Percentiles rank a stretch among this genome's conserved stretches.
Evolutionary conservation across 2,888 invertebrate species (phyloP).

Genomic region (Drosophila buzzatii): DNA sequence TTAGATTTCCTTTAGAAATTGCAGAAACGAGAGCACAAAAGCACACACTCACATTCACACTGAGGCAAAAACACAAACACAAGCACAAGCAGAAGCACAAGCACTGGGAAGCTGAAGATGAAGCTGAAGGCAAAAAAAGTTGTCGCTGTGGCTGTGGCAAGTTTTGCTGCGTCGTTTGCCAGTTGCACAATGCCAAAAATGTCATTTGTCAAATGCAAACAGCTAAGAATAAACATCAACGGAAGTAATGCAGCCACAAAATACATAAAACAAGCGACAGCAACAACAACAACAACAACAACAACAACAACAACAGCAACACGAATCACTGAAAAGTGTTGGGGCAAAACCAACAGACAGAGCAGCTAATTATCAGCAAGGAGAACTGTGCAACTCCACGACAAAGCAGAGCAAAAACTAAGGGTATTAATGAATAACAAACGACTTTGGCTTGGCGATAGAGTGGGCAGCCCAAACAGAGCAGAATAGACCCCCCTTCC

Average conservation of each 20-base stretch:
- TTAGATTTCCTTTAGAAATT: conserved; percentile 69
- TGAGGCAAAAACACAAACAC: conserved; percentile 32
- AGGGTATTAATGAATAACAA: conserved; percentile 81
- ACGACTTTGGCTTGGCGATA: conserved; percentile 74
- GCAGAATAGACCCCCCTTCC: conserved; percentile 24
- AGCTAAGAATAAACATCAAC: conserved; percentile 82
- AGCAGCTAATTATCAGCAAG: conserved; percentile 78
- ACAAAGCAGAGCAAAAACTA: conserved; percentile 66
- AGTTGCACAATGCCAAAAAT: conserved; percentile 79
- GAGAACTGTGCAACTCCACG: conserved; percentile 61
- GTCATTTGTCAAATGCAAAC: conserved; percentile 81
- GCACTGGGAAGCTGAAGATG: background rate
- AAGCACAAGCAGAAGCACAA: conserved; percentile 23
- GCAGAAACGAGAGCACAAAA: conserved; percentile 31
- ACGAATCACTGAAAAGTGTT: conserved; percentile 52
- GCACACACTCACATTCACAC: conserved; percentile 31
- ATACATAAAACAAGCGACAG: conserved; percentile 77
- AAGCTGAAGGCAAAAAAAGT: conserved; percentile 22
- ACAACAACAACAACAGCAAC: conserved; percentile 30
- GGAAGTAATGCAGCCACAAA: conserved; percentile 81
- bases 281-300: conserved; percentile 48
- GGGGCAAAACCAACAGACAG: conserved; percentile 76
- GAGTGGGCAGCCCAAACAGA: conserved; percentile 52
- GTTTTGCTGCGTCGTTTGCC: conserved; percentile 56
- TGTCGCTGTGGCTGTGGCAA: conserved; percentile 44